Evolutionary conservation across 2,888 invertebrate species (phyloP).

Genomic region (Abrostola triplasia): DNA sequence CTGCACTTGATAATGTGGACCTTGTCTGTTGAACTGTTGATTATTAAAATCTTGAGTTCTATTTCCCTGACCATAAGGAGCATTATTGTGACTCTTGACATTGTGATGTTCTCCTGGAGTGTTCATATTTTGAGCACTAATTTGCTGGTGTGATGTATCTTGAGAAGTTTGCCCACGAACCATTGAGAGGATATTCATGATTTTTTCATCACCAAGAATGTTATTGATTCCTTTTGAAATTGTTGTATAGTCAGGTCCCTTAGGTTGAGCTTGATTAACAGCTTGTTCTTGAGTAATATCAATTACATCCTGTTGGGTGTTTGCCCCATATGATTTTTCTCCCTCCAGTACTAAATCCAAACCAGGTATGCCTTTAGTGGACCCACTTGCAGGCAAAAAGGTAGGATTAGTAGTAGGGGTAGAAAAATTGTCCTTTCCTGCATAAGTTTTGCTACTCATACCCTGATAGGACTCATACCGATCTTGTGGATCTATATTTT

Average conservation of each 20-base stretch:
- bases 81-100: conserved; percentile 36
- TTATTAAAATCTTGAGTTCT: conserved; percentile 63
- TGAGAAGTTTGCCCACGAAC: conserved; percentile 62
- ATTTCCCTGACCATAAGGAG: conserved; percentile 60
- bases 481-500: conserved; percentile 65
- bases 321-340: conserved; percentile 57
- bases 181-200: conserved; percentile 89
- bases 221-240: conserved; percentile 89
- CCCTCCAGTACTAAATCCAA: conserved; percentile 90
- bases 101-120: conserved; percentile 33
- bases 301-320: conserved; percentile 68
- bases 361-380: conserved; percentile 91
- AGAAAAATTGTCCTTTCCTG: conserved; percentile 38
- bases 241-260: conserved; percentile 86
- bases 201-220: conserved; percentile 90
- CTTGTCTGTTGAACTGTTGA: conserved; percentile 62
- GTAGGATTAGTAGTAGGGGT: conserved; percentile 54
- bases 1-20: conserved; percentile 53
- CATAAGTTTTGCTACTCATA: conserved; percentile 52
- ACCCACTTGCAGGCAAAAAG: conserved; percentile 72
- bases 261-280: conserved; percentile 27
- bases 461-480: conserved; percentile 69
- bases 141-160: conserved; percentile 21
- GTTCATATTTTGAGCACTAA: conserved; percentile 37
- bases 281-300: conserved; percentile 70